Conservation (phyloP, 1,140 invertebrate species). For the Caenorhabditis latens region DNA sequence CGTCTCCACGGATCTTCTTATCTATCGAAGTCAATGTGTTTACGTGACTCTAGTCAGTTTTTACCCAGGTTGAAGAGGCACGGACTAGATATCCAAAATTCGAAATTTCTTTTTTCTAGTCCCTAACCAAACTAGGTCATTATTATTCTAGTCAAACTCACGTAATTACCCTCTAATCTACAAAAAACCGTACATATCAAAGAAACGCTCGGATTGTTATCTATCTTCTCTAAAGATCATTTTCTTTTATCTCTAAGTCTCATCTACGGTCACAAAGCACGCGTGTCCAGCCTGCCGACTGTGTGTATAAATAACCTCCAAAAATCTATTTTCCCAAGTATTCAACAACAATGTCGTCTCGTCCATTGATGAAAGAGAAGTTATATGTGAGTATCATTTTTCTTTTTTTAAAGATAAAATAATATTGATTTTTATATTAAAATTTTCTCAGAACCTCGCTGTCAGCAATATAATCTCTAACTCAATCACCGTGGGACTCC, state of each 20-base stretch:
- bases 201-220: too few relatives aligned
- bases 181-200: too few relatives aligned
- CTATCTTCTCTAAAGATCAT: neutral
- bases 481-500: constrained; percentile 10
- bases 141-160: too few relatives aligned
- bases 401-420: neutral
- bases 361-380: constrained; percentile 10
- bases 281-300: neutral
- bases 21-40: too few relatives aligned
- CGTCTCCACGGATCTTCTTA: too few relatives aligned
- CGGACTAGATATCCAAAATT: too few relatives aligned
- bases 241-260: neutral
- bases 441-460: constrained; percentile 29
- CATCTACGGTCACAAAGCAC: neutral
- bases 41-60: too few relatives aligned
- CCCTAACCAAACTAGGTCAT: too few relatives aligned
- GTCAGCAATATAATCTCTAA: constrained; percentile 22
- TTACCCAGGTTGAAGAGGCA: too few relatives aligned
- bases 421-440: neutral
- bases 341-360: neutral
- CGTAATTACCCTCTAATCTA: too few relatives aligned
- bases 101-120: too few relatives aligned
- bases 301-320: neutral
- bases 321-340: neutral
- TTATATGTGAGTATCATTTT: neutral